Percentiles rank a stretch among this genome's conserved stretches.
Conservation (phyloP, 2,797 vertebrate genomes). For the Iguana delicatissima region DNA sequence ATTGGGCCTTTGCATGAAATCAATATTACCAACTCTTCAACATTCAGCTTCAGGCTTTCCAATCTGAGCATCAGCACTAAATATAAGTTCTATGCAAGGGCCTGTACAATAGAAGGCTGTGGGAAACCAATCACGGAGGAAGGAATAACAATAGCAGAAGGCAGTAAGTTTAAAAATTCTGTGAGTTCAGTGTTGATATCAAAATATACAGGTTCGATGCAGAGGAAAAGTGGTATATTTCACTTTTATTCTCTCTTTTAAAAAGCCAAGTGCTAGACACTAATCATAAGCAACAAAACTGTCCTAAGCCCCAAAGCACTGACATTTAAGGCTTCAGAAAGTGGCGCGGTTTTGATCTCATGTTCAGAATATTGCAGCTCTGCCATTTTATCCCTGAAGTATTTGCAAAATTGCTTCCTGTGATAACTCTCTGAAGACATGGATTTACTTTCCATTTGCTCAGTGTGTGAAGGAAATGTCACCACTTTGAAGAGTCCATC, state of each 20-base stretch:
- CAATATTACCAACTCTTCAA: constrained; percentile 82
- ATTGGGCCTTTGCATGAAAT: constrained; percentile 83
- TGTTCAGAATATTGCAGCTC: constrained; percentile 40
- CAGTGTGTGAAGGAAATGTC: constrained; percentile 32
- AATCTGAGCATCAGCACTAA: constrained; percentile 88
- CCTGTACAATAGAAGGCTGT: constrained; percentile 92
- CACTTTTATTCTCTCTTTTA: neutral
- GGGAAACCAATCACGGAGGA: constrained; percentile 90
- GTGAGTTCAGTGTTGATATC: neutral
- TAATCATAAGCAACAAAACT: neutral
- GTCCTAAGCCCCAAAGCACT: neutral
- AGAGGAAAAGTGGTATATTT: neutral
- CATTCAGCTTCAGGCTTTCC: constrained; percentile 84
- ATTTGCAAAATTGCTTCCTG: constrained; percentile 3
- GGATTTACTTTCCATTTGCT: constrained; percentile 48
- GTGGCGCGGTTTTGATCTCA: neutral
- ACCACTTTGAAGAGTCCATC: constrained; percentile 41
- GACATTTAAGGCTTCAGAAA: constrained; percentile 13
- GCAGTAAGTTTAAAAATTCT: constrained; percentile 85
- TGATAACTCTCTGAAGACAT: constrained; percentile 28
- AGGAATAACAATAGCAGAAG: constrained; percentile 86
- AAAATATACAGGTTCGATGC: neutral
- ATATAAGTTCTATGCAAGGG: constrained; percentile 93
- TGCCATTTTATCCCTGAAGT: constrained; percentile 41
- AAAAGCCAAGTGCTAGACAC: neutral